Evolutionary conservation across 1,140 invertebrate species (phyloP).

Genomic region (Camponotus pennsylvanicus): DNA sequence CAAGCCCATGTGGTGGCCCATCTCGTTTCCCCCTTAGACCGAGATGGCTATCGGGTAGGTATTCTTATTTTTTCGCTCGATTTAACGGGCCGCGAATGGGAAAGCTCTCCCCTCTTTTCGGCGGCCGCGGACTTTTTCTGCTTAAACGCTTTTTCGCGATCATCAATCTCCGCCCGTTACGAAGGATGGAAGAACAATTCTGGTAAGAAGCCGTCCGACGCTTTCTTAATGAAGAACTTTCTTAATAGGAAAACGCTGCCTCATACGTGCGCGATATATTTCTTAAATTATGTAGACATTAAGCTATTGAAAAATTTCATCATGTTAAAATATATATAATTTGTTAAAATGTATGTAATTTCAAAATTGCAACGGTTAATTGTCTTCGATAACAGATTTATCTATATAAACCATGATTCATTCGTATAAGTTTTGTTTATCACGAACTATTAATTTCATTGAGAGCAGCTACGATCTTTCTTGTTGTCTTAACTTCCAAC

Average conservation of each 20-base stretch:
- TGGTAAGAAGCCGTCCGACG: slow-evolving; percentile 31
- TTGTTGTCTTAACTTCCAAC: slow-evolving; percentile 33
- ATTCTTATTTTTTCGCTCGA: slow-evolving; percentile 81
- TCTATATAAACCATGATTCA: slow-evolving; percentile 34
- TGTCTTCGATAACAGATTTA: slow-evolving; percentile 29
- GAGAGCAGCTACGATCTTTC: slow-evolving; percentile 40
- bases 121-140: slow-evolving; percentile 29
- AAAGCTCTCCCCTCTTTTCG: slow-evolving; percentile 62
- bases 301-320: not conserved
- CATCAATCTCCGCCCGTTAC: slow-evolving; percentile 72
- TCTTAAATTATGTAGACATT: slow-evolving; percentile 11
- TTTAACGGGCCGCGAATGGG: slow-evolving; percentile 74
- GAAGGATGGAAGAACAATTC: slow-evolving; percentile 28
- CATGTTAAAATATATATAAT: slow-evolving; percentile 1
- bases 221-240: slow-evolving; percentile 43
- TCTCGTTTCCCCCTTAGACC: not conserved
- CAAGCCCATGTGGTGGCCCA: slow-evolving; percentile 49
- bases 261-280: not conserved
- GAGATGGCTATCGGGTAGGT: slow-evolving; percentile 65
- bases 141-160: slow-evolving; percentile 56
- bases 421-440: slow-evolving; percentile 49
- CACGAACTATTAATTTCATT: slow-evolving; percentile 51
- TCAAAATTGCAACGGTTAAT: not conserved
- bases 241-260: slow-evolving; percentile 15
- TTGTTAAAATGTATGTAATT: not conserved